These are phyloP conservation scores for Oryctolagus cuniculus DNA, from an alignment of 2,113 vertebrate genomes.

Conservation along the genomic window DNA sequence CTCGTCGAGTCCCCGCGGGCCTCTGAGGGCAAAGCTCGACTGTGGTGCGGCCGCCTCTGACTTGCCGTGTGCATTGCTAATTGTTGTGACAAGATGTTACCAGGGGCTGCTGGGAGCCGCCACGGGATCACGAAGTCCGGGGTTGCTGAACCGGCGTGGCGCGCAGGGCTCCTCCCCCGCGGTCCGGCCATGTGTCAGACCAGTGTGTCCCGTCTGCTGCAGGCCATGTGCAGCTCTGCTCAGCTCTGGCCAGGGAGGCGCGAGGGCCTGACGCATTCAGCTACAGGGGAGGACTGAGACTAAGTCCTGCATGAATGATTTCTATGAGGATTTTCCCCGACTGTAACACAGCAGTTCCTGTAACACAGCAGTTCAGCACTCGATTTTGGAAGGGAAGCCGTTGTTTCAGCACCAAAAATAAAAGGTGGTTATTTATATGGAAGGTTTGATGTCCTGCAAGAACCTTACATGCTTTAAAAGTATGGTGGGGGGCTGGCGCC, in stretches of 20 bases:
- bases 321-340: too few relatives aligned
- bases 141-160: rapidly evolving
- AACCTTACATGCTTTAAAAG: not conserved
- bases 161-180: not conserved
- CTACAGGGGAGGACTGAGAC: rapidly evolving
- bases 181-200: not conserved
- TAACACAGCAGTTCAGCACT: too few relatives aligned
- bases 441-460: too few relatives aligned
- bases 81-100: not conserved
- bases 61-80: not conserved
- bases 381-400: not conserved
- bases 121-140: not conserved
- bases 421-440: not conserved
- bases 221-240: rapidly evolving
- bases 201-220: rapidly evolving
- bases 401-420: too few relatives aligned
- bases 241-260: not conserved
- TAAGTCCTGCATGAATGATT: not conserved
- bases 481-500: too few relatives aligned
- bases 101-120: not conserved
- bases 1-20: rapidly evolving
- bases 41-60: rapidly evolving
- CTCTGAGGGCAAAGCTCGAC: rapidly evolving
- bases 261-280: not conserved
- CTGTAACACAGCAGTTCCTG: too few relatives aligned